phyloP scores from a whole-genome alignment of 2,888 invertebrate genomes.

The Sarcophaga variegata region DNA sequence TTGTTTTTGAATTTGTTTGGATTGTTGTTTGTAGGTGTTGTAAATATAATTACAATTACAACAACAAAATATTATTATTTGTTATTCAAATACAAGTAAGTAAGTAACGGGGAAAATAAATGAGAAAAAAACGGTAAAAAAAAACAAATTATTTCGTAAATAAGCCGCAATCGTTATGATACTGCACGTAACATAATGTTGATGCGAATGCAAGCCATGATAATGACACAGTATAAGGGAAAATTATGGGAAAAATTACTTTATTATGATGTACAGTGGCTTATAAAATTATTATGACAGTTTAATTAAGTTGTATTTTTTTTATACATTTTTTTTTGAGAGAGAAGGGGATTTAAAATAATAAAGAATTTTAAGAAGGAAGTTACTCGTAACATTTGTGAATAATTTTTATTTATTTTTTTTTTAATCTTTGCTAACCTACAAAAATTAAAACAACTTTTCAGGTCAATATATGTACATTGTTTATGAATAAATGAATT shows the following conservation, averaged over 20 bases:
- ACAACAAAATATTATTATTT: constrained; percentile 2
- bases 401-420: too few species aligned
- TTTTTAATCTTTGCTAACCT: neutral
- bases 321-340: neutral
- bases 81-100: neutral
- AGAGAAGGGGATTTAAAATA: neutral
- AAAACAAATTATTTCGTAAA: constrained; percentile 19
- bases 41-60: constrained; percentile 24
- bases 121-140: neutral
- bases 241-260: neutral
- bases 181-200: constrained; percentile 30
- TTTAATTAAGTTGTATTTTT: neutral
- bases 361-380: neutral
- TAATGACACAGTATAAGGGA: constrained; percentile 10
- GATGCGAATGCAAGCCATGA: neutral
- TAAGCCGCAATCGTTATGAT: constrained; percentile 21
- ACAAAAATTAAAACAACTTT: neutral
- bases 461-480: neutral
- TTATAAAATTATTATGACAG: neutral
- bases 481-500: too few species aligned
- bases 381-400: neutral
- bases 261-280: neutral
- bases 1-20: too few species aligned
- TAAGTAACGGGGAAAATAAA: neutral
- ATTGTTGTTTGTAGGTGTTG: constrained; percentile 14